A percentile compares a stretch with the other conserved stretches of the same genome.
Conservation (phyloP, 1,140 invertebrate genomes). For the Sitobion miscanthi region DNA sequence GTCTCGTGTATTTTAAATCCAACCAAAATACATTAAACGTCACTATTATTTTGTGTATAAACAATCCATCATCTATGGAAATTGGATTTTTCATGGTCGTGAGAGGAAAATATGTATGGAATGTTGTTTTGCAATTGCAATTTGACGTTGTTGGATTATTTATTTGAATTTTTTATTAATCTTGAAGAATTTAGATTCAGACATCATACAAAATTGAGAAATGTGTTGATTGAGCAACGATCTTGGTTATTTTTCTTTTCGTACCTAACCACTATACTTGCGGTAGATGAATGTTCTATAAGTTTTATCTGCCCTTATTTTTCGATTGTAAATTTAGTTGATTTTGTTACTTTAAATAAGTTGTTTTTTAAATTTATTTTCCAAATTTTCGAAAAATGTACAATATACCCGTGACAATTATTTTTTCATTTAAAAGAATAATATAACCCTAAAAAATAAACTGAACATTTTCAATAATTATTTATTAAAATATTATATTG, state of each 20-base stretch:
- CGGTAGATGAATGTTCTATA: neutral
- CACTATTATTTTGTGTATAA: neutral
- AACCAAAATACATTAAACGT: slow-evolving; percentile 5
- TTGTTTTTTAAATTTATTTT: neutral
- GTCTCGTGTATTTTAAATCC: neutral
- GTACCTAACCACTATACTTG: neutral
- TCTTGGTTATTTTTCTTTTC: neutral
- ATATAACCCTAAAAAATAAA: neutral
- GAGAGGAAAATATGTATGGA: neutral
- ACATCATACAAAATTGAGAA: neutral
- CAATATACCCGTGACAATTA: neutral
- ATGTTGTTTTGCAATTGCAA: neutral
- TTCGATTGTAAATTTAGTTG: neutral
- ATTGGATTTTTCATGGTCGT: neutral
- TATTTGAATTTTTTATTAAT: neutral
- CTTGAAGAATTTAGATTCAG: neutral
- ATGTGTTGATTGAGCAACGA: neutral
- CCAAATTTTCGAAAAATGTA: neutral
- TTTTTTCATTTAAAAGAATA: neutral
- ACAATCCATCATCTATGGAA: neutral
- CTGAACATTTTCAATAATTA: neutral
- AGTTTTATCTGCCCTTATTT: neutral
- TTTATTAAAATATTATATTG: neutral
- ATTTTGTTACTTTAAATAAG: neutral
- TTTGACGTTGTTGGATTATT: neutral